Percentiles rank a stretch among this genome's conserved stretches.
phyloP scores from a whole-genome alignment of 2,888 invertebrate genomes.

The Papilio gigon region DNA sequence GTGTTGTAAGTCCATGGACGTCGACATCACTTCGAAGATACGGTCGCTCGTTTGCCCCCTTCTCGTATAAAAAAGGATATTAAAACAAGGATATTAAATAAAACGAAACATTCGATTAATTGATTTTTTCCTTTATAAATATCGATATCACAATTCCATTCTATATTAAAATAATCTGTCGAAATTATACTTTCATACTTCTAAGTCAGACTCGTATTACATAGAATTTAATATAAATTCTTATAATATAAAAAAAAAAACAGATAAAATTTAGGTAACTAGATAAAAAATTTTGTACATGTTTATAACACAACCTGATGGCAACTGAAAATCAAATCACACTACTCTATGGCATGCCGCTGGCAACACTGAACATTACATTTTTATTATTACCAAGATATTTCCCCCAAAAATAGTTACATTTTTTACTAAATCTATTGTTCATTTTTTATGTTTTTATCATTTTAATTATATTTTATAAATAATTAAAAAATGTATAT shows the following conservation, averaged over 20 bases:
- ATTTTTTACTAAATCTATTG: background rate
- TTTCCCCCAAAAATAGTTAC: slow-evolving; percentile 15
- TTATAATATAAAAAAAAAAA: slow-evolving; percentile 66
- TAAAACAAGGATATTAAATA: slow-evolving; percentile 20
- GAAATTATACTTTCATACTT: slow-evolving; percentile 64
- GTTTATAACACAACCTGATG: slow-evolving; percentile 75
- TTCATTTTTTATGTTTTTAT: slow-evolving; percentile 6
- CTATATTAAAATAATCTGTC: slow-evolving; percentile 70
- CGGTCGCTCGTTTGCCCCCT: too few relatives aligned
- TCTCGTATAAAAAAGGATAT: too few relatives aligned
- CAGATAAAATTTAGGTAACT: slow-evolving; percentile 75
- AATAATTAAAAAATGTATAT: slow-evolving; percentile 20
- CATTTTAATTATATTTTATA: slow-evolving; percentile 23
- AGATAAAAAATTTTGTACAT: slow-evolving; percentile 72
- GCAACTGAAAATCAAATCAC: slow-evolving; percentile 65
- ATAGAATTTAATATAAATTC: slow-evolving; percentile 79
- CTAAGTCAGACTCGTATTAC: slow-evolving; percentile 74
- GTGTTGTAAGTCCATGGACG: too few relatives aligned
- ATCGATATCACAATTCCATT: slow-evolving; percentile 77
- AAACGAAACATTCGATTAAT: slow-evolving; percentile 45
- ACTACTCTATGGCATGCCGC: slow-evolving; percentile 68
- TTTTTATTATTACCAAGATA: background rate
- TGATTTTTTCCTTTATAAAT: slow-evolving; percentile 65
- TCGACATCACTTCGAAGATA: too few relatives aligned
- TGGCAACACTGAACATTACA: slow-evolving; percentile 50